phyloP scores from a whole-genome alignment of 23 tunicate species.

The Clavelina lepadiformis region DNA sequence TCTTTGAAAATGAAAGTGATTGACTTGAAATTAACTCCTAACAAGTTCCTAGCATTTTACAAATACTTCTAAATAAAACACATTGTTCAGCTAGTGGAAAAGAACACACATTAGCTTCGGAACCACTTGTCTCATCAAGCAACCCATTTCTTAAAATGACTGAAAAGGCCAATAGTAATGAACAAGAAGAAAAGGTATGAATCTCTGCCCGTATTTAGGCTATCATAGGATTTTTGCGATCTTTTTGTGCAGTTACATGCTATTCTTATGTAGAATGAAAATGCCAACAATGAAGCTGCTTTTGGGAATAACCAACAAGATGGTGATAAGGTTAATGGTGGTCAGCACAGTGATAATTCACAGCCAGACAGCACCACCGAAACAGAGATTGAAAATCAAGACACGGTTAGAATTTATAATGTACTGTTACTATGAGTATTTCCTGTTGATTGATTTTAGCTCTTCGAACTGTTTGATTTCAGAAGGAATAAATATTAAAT shows the following conservation, averaged over 20 bases:
- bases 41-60: too few species aligned
- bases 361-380: slow-evolving; percentile 53
- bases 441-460: too few species aligned
- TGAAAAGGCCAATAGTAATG: slow-evolving; percentile 11
- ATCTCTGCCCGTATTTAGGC: too few species aligned
- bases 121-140: slow-evolving; percentile 37
- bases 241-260: not conserved
- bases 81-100: not conserved
- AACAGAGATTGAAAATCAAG: too few species aligned
- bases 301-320: not conserved
- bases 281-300: not conserved
- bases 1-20: too few species aligned
- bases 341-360: slow-evolving; percentile 4
- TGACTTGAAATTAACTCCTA: too few species aligned
- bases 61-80: too few species aligned
- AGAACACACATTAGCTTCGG: not conserved
- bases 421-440: too few species aligned
- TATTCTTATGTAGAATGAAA: not conserved
- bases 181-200: slow-evolving; percentile 9
- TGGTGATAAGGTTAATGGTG: slow-evolving; percentile 13
- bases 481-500: too few species aligned
- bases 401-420: too few species aligned
- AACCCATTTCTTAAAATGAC: slow-evolving; percentile 35
- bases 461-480: too few species aligned
- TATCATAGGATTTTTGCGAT: not conserved